phyloP scores from a whole-genome alignment of 2,797 vertebrate species.

The Crossoptilon crossoptilon region DNA sequence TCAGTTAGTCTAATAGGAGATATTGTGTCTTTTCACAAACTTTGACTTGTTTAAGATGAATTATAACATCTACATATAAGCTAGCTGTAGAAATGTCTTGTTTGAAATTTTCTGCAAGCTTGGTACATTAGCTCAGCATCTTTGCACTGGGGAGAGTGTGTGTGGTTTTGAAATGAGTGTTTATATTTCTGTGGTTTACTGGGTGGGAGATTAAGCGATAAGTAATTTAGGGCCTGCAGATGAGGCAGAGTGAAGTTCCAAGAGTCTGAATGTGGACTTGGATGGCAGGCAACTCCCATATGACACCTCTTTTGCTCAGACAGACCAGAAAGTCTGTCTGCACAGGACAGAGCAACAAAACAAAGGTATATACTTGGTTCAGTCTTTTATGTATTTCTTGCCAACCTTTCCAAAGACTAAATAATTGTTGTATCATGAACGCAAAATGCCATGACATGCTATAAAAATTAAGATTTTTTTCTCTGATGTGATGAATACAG shows the following conservation, averaged over 20 bases:
- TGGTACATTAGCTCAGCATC: not conserved
- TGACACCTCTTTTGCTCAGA: not conserved
- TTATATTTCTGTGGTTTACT: not conserved
- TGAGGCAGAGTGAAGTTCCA: not conserved
- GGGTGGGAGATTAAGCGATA: not conserved
- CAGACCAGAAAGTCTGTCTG: not conserved
- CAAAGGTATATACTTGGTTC: not conserved
- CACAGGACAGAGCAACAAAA: not conserved
- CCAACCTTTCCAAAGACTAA: not conserved
- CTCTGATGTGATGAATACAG: not conserved
- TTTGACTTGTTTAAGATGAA: not conserved
- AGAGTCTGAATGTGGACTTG: not conserved
- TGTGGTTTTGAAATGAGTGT: not conserved
- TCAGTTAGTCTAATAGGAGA: not conserved
- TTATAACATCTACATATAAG: not conserved
- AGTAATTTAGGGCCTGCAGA: not conserved
- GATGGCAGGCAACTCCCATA: not conserved
- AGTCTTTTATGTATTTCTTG: not conserved
- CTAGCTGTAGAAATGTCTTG: not conserved
- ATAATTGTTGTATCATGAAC: not conserved
- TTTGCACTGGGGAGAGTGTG: accelerated
- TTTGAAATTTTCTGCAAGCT: not conserved
- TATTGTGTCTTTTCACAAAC: not conserved
- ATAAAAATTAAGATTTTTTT: not conserved
- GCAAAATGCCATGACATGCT: not conserved